phyloP scores from a whole-genome alignment of 2,797 vertebrate species.

The Apodemus agrarius region DNA sequence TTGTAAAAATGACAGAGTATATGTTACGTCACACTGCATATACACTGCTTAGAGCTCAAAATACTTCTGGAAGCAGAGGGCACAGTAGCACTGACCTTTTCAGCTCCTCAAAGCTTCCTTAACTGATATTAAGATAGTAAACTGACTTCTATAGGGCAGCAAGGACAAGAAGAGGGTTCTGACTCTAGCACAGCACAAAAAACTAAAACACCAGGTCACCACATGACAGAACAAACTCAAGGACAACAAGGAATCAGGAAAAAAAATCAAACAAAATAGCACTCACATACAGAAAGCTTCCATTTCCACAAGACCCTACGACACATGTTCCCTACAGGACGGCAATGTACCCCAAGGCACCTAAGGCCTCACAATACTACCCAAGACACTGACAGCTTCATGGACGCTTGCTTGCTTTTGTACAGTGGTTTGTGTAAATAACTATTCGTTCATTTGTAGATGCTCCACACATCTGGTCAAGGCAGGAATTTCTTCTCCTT shows the following conservation, averaged over 20 bases:
- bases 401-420: constrained; percentile 76
- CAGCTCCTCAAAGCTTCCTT: constrained; percentile 59
- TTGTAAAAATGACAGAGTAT: constrained; percentile 80
- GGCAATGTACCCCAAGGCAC: constrained; percentile 86
- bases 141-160: constrained; percentile 44
- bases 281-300: constrained; percentile 78
- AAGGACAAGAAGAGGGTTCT: constrained; percentile 20
- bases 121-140: background rate
- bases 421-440: constrained; percentile 84
- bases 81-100: constrained; percentile 59
- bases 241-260: constrained; percentile 65
- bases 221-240: constrained; percentile 21
- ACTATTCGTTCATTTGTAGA: constrained; percentile 83
- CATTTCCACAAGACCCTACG: constrained; percentile 79
- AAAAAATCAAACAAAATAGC: constrained; percentile 77
- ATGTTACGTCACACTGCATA: constrained; percentile 73
- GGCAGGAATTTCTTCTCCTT: constrained; percentile 83
- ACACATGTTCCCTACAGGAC: constrained; percentile 82
- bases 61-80: constrained; percentile 67
- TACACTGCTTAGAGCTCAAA: constrained; percentile 71
- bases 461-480: constrained; percentile 81
- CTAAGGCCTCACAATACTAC: constrained; percentile 82
- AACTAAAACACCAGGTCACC: constrained; percentile 68
- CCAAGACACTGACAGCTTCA: constrained; percentile 84
- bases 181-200: background rate